phyloP scores from a whole-genome alignment of 2,888 invertebrate species.

The Melieria picta region DNA sequence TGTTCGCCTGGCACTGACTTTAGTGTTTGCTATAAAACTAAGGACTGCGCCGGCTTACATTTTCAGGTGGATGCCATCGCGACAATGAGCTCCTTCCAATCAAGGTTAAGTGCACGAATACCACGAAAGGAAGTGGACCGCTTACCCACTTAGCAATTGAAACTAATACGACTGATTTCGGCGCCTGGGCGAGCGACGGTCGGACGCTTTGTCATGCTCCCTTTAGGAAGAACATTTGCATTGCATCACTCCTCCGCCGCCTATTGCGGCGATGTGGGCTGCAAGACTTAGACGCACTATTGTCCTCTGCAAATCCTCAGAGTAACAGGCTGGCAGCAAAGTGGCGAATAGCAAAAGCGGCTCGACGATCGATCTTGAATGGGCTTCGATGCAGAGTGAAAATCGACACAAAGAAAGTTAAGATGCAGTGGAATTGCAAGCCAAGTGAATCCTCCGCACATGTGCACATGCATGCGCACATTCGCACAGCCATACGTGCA shows the following conservation, averaged over 20 bases:
- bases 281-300: slow-evolving; percentile 63
- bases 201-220: background rate
- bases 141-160: no score
- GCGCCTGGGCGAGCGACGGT: no score
- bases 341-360: slow-evolving; percentile 52
- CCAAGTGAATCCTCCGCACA: background rate
- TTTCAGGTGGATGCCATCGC: background rate
- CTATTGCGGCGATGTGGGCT: slow-evolving; percentile 27
- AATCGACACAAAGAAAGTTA: background rate
- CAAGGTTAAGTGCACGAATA: slow-evolving; percentile 46
- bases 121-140: background rate
- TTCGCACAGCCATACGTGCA: background rate
- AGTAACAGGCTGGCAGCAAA: slow-evolving; percentile 65
- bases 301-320: slow-evolving; percentile 66
- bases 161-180: no score
- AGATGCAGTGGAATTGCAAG: background rate
- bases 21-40: no score
- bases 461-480: slow-evolving; percentile 1
- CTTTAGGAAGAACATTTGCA: background rate
- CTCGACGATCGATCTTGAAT: no score
- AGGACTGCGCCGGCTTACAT: no score
- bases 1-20: no score
- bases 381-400: background rate
- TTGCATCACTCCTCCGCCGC: slow-evolving; percentile 1
- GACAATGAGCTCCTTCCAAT: slow-evolving; percentile 50